Evolutionary conservation across 2,888 invertebrate genomes (phyloP).

Genomic region (Drosophila nigricruria): DNA sequence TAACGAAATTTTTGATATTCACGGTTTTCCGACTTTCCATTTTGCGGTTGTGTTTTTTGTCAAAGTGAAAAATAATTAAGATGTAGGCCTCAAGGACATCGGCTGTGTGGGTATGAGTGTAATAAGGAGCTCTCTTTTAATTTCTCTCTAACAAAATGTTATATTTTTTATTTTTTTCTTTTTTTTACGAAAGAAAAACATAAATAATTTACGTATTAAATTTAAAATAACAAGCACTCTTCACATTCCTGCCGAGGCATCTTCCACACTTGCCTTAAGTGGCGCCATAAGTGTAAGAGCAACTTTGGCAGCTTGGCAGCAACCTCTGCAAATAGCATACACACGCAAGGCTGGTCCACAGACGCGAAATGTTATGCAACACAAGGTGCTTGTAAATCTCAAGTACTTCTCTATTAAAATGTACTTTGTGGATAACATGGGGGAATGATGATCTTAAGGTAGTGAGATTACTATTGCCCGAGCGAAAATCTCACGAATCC

Average conservation of each 20-base stretch:
- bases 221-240: constrained; percentile 36
- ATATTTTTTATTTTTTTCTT: constrained; percentile 29
- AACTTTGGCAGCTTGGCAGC: constrained; percentile 70
- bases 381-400: constrained; percentile 49
- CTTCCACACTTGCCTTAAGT: constrained; percentile 9
- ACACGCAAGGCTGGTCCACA: constrained; percentile 62
- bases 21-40: too few species aligned
- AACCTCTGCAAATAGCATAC: constrained; percentile 68
- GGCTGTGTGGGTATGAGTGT: too few species aligned
- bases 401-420: constrained; percentile 33
- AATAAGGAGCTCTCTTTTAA: too few species aligned
- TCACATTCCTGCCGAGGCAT: constrained; percentile 47
- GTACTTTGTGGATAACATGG: neutral
- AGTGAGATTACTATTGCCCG: too few species aligned
- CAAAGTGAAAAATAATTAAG: neutral
- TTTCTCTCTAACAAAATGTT: too few species aligned
- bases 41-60: too few species aligned
- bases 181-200: constrained; percentile 46
- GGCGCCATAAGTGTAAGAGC: constrained; percentile 78
- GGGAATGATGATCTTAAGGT: neutral
- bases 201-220: constrained; percentile 66
- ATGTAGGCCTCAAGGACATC: constrained; percentile 33
- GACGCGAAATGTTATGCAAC: constrained; percentile 38
- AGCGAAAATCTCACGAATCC: too few species aligned
- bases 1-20: too few species aligned